These are phyloP conservation scores for Seriola quinqueradiata DNA, from an alignment of 2,113 vertebrate genomes.

Conservation along the genomic window DNA sequence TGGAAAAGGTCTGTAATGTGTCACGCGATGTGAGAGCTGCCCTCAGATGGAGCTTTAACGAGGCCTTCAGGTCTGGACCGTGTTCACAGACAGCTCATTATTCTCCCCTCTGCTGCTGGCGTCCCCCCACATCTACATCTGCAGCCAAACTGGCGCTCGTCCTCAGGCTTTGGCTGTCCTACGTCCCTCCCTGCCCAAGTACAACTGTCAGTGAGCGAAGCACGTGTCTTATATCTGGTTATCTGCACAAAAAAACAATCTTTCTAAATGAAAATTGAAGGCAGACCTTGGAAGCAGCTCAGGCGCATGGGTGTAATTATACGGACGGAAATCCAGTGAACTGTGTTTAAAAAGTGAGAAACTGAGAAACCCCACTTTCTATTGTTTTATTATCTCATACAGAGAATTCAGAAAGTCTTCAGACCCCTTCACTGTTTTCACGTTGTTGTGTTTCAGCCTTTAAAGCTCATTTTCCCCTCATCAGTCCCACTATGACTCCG, in stretches of 20 bases:
- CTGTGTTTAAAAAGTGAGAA: background rate
- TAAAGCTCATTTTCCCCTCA: too few species aligned
- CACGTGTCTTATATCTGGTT: conserved; percentile 1
- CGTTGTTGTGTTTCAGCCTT: too few species aligned
- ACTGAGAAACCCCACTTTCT: background rate
- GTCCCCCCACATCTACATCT: conserved; percentile 33
- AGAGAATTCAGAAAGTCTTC: too few species aligned
- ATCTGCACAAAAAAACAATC: background rate
- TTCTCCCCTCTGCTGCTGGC: background rate
- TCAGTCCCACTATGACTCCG: too few species aligned
- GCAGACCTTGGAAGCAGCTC: conserved; percentile 9
- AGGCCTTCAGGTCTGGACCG: conserved; percentile 36
- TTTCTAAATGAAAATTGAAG: background rate
- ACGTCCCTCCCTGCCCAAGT: background rate
- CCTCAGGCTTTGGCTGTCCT: background rate
- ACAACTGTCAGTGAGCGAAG: conserved; percentile 18
- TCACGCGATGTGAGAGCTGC: background rate
- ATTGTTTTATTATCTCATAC: background rate
- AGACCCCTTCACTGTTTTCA: too few species aligned
- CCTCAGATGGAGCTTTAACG: conserved; percentile 10
- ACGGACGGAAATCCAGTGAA: background rate
- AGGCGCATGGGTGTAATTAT: background rate
- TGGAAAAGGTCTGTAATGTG: background rate
- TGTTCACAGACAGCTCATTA: conserved; percentile 50
- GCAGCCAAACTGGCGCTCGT: conserved; percentile 32